Conservation (phyloP, 2,888 invertebrate genomes). For the Rhagophthalmus giganteus region DNA sequence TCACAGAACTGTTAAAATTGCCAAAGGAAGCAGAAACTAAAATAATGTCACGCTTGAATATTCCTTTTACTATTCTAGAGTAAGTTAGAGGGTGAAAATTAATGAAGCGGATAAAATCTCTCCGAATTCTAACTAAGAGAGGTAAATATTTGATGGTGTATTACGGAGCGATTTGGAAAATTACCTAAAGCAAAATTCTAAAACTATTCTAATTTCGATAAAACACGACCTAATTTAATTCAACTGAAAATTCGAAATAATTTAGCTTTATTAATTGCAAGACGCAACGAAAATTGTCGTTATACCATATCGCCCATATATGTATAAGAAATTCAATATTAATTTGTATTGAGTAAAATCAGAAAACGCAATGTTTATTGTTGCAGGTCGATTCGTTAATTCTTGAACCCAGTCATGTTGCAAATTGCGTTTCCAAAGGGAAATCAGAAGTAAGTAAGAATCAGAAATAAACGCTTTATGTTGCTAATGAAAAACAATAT, state of each 20-base stretch:
- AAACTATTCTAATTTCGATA: too few species aligned
- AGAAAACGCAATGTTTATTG: too few species aligned
- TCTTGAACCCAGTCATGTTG: conserved; percentile 81
- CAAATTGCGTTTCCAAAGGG: conserved; percentile 85
- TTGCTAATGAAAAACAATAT: too few species aligned
- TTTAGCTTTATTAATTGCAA: too few species aligned
- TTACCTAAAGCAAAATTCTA: too few species aligned
- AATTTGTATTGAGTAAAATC: too few species aligned
- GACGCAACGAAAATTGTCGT: too few species aligned
- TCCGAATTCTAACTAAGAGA: conserved; percentile 13
- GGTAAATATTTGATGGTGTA: neutral
- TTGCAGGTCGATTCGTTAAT: conserved; percentile 79
- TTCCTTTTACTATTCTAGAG: conserved; percentile 2
- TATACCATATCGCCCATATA: too few species aligned
- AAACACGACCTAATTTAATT: too few species aligned
- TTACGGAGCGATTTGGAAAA: too few species aligned
- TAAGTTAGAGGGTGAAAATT: conserved; percentile 4
- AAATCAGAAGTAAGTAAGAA: conserved; percentile 76
- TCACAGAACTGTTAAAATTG: conserved; percentile 13
- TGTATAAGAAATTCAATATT: too few species aligned
- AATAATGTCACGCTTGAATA: conserved; percentile 15
- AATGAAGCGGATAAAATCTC: conserved; percentile 4
- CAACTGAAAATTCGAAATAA: too few species aligned
- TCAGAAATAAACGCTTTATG: neutral
- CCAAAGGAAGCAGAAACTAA: conserved; percentile 12